phyloP scores from a whole-genome alignment of 2,888 invertebrate species.

The Eretmocerus hayati region DNA sequence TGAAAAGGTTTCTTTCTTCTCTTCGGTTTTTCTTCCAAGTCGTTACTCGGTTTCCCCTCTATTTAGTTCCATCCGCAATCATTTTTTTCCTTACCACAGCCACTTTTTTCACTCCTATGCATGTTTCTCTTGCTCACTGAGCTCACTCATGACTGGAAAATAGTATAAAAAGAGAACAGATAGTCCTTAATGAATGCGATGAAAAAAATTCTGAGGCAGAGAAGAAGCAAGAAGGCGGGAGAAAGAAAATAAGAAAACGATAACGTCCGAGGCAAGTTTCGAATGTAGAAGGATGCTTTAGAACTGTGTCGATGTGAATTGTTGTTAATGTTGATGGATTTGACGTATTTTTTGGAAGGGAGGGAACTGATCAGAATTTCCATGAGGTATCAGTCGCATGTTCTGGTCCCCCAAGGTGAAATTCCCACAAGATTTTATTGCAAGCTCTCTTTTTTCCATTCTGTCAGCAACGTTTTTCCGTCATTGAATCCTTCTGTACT shows the following conservation, averaged over 20 bases:
- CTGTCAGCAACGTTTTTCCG: background rate
- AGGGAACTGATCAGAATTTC: constrained; percentile 43
- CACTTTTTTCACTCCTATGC: constrained; percentile 1
- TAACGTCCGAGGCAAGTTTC: background rate
- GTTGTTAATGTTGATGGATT: too few relatives aligned
- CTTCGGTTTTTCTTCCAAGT: too few relatives aligned
- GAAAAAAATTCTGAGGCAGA: background rate
- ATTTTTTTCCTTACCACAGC: background rate
- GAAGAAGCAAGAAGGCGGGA: background rate
- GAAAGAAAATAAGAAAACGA: too few relatives aligned
- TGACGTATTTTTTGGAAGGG: too few relatives aligned
- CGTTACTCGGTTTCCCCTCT: background rate
- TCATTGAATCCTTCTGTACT: too few relatives aligned
- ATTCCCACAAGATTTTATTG: too few relatives aligned
- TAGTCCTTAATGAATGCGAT: too few relatives aligned
- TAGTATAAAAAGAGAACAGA: too few relatives aligned
- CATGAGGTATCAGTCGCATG: constrained; percentile 38
- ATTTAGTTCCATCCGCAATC: background rate
- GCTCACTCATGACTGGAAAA: background rate
- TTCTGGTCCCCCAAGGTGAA: constrained; percentile 35
- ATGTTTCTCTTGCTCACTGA: background rate
- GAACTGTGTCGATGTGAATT: too few relatives aligned
- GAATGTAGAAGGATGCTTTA: too few relatives aligned
- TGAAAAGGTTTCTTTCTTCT: too few relatives aligned
- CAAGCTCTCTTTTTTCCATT: background rate